These are phyloP conservation scores for Diabrotica balteata DNA, from an alignment of 2,888 invertebrate species.

Conservation along the genomic window DNA sequence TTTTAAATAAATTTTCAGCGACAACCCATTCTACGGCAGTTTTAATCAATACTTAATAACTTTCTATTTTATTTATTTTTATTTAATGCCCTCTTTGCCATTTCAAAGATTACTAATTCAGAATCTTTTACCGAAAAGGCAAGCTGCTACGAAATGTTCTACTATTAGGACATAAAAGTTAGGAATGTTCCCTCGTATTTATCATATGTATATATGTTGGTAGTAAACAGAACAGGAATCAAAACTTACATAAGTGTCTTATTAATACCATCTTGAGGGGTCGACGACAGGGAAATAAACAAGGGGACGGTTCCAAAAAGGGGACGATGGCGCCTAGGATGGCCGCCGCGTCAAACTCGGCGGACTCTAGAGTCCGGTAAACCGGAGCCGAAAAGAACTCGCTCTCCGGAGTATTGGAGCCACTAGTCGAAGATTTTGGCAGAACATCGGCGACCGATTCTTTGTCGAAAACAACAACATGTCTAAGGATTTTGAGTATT, in stretches of 20 bases:
- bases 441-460: slow-evolving; percentile 38
- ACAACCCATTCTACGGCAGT: too few relatives aligned
- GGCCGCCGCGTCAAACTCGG: slow-evolving; percentile 50
- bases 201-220: neutral
- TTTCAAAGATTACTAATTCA: too few relatives aligned
- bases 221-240: slow-evolving; percentile 9
- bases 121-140: too few relatives aligned
- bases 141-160: too few relatives aligned
- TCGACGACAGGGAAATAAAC: slow-evolving; percentile 47
- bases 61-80: too few relatives aligned
- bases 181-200: neutral
- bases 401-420: slow-evolving; percentile 40
- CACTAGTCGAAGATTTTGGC: slow-evolving; percentile 40
- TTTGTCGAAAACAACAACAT: slow-evolving; percentile 50
- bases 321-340: slow-evolving; percentile 48
- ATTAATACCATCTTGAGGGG: slow-evolving; percentile 53
- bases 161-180: too few relatives aligned
- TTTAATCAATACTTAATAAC: too few relatives aligned
- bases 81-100: too few relatives aligned
- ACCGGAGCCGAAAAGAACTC: slow-evolving; percentile 47
- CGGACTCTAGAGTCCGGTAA: slow-evolving; percentile 46
- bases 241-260: slow-evolving; percentile 40
- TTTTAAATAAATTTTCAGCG: too few relatives aligned
- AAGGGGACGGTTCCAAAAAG: slow-evolving; percentile 39
- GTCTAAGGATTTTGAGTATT: slow-evolving; percentile 17